Base-by-base conservation (phyloP, 2,797 vertebrate species). In the Rhadinocentrus ornatus region DNA sequence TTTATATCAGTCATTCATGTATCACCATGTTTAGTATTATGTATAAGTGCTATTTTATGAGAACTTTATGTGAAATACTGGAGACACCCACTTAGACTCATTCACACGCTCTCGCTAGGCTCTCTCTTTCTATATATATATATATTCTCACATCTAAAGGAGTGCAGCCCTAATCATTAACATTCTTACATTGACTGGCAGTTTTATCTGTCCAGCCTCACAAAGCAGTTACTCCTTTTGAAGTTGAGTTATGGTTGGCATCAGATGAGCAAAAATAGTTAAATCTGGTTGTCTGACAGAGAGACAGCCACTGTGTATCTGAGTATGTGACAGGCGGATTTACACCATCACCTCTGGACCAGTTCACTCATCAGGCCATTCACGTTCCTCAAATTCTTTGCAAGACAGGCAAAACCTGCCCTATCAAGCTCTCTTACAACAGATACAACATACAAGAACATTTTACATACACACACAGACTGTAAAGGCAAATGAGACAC, bases 151-250 rank as follows among this genome's bases (percentile, higher is more conserved):
- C 68, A 84, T 75, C 81, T 82, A 80, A 88, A 84, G 81, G 68
- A 81, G 71, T 20, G 26, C 78, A 79, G 84, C 72, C 41, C 67
- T 67, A 75, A 90, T 91, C 85, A 85, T 90, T 89, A 92, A 92
- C 88, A 93, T 93, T 93, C 90, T 92, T 84, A 88, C 82, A 85
- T 9, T 71, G 87, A 86, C 80, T 85, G 75, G 82, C 69, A 89
- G 84, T 87, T 82, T 90, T 86, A 91, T 90, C 88, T 71, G 83
- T 80, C 77, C 65, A 75, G 77, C 82, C 66, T 75, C 84, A 86
- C 66, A 44, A 81, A 82, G 85, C 74, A 71, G 74, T 55, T 31
- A 52, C 77, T 73, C 37, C 62, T 84, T 93, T 93, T 93, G 91
- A 92, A 88, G 84, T 39, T n/a, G 50, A 60, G 52, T 63, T 61